phyloP scores from a whole-genome alignment of 2,113 vertebrate species.

The Nycticebus coucang region DNA sequence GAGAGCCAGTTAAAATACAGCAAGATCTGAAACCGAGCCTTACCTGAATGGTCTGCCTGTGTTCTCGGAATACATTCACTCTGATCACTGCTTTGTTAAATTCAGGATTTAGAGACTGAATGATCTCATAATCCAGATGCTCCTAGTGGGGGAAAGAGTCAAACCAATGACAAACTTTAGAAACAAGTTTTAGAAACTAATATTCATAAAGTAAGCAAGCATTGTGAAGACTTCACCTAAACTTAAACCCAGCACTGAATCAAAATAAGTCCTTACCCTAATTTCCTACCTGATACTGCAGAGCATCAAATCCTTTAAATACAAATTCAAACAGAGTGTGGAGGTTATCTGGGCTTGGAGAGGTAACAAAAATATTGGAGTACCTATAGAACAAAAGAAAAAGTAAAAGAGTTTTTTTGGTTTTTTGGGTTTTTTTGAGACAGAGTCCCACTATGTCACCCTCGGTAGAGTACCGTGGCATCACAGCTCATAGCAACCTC shows the following conservation, averaged over 20 bases:
- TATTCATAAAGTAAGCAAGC: background rate
- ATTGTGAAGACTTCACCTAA: background rate
- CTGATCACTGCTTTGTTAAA: constrained; percentile 98
- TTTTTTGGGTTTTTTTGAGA: too few species aligned
- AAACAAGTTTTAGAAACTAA: background rate
- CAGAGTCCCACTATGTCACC: too few species aligned
- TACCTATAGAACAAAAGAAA: constrained; percentile 86
- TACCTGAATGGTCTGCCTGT: constrained; percentile 99
- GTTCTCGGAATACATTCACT: constrained; percentile 98
- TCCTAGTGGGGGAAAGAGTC: constrained; percentile 85
- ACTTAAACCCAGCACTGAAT: background rate
- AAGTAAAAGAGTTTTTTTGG: background rate
- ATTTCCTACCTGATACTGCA: constrained; percentile 91
- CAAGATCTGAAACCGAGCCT: background rate
- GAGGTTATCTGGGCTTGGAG: constrained; percentile 98
- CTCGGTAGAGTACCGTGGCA: too few species aligned
- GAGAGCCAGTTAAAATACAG: background rate
- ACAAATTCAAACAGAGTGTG: constrained; percentile 98
- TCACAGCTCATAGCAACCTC: too few species aligned
- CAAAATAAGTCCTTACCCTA: background rate
- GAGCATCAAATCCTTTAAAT: constrained; percentile 97
- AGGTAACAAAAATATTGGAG: constrained; percentile 98
- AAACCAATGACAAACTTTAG: constrained; percentile 4
- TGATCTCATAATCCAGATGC: constrained; percentile 98
- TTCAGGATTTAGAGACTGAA: constrained; percentile 98